These are phyloP conservation scores for Phengaris alcon DNA, from an alignment of 2,888 invertebrate genomes.

Conservation along the genomic window DNA sequence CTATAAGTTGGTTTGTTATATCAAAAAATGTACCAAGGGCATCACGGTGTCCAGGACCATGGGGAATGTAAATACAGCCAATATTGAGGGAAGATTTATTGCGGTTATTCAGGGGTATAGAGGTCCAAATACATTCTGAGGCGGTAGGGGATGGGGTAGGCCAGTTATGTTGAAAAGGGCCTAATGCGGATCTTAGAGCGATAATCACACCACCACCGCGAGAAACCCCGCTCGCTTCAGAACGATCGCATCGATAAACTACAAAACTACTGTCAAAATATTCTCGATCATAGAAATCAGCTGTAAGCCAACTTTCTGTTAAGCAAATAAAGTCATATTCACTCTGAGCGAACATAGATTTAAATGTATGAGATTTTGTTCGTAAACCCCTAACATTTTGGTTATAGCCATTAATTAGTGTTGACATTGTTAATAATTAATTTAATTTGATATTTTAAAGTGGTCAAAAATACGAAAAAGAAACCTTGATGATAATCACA, in stretches of 20 bases:
- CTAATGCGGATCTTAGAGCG: too few species aligned
- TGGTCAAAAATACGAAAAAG: not conserved
- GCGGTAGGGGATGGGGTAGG: not conserved
- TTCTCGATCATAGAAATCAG: not conserved
- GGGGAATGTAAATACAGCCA: too few species aligned
- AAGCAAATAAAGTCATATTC: not conserved
- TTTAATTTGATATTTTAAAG: too few species aligned
- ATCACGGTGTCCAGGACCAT: not conserved
- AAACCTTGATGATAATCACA: not conserved
- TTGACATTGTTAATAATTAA: too few species aligned
- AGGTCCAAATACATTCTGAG: not conserved
- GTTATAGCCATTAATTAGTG: too few species aligned
- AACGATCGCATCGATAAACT: too few species aligned
- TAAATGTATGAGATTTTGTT: not conserved
- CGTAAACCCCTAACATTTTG: not conserved
- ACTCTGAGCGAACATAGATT: not conserved
- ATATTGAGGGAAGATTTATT: too few species aligned
- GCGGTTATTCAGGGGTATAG: too few species aligned
- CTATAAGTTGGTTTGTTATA: not conserved
- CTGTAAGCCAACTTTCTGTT: not conserved
- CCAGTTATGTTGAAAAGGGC: not conserved
- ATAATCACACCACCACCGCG: too few species aligned
- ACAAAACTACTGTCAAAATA: not conserved
- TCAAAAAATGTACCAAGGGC: not conserved
- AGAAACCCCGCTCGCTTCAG: not conserved